Conservation (phyloP, 1,140 invertebrate species). For the Gryon sp. region DNA sequence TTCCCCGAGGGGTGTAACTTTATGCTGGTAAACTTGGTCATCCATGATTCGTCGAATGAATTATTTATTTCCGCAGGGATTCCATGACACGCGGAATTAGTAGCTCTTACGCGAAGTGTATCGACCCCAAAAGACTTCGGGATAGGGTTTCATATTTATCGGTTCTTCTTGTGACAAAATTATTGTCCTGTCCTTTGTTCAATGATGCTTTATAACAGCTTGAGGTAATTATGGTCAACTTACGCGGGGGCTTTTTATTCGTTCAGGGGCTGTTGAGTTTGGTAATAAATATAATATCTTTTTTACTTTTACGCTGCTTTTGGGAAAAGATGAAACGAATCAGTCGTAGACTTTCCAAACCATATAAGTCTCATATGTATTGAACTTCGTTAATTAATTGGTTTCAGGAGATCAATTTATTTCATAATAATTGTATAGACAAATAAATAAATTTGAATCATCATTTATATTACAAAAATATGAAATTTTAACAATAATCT, state of each 20-base stretch:
- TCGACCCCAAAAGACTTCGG: constrained; percentile 14
- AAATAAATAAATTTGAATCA: too few species aligned
- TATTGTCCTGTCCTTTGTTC: constrained; percentile 66
- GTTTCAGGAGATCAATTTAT: too few species aligned
- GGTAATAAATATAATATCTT: background rate
- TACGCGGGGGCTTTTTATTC: background rate
- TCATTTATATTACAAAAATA: too few species aligned
- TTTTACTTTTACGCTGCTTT: too few species aligned
- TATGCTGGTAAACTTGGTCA: too few species aligned
- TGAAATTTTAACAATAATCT: too few species aligned
- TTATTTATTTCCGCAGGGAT: constrained; percentile 55
- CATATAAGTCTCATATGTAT: too few species aligned
- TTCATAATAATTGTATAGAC: too few species aligned
- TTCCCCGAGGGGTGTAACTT: too few species aligned
- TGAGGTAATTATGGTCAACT: constrained; percentile 20
- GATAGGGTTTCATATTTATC: constrained; percentile 59
- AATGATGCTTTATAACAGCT: constrained; percentile 20
- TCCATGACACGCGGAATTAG: constrained; percentile 52
- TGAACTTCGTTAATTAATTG: too few species aligned
- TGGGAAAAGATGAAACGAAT: too few species aligned
- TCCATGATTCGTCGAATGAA: constrained; percentile 38
- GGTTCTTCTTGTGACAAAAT: constrained; percentile 24
- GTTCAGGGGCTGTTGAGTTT: constrained; percentile 1
- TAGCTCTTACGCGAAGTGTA: constrained; percentile 18
- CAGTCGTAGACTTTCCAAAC: too few species aligned